A percentile compares a stretch with the other conserved stretches of the same genome.
phyloP scores from a whole-genome alignment of 2,888 invertebrate genomes.

The Adineta ricciae region DNA sequence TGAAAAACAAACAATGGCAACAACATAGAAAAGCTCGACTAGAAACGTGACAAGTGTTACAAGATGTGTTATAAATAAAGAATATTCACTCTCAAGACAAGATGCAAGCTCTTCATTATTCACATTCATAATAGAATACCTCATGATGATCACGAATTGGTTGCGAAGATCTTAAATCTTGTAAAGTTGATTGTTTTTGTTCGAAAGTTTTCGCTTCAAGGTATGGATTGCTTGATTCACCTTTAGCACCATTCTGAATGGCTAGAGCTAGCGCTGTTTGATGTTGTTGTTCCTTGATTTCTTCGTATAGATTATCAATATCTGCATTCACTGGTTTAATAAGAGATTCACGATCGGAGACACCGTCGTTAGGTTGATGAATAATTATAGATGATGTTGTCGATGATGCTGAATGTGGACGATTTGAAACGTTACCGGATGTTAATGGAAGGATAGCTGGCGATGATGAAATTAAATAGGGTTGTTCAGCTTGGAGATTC shows the following conservation, averaged over 20 bases:
- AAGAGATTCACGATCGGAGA: not conserved
- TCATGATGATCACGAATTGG: not conserved
- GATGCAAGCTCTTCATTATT: not conserved
- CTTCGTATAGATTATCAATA: slow-evolving; percentile 11
- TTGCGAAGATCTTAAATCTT: not conserved
- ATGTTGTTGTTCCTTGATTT: slow-evolving; percentile 14
- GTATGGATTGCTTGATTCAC: not conserved
- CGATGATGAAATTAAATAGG: not conserved
- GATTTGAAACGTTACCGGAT: not conserved
- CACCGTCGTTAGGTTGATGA: not conserved
- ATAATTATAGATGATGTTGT: not conserved
- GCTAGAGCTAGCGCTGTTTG: not conserved
- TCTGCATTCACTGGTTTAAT: not conserved
- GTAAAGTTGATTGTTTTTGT: not conserved
- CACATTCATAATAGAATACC: slow-evolving; percentile 20
- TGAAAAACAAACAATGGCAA: not conserved
- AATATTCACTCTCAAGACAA: not conserved
- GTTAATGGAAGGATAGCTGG: not conserved
- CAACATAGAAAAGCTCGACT: not conserved
- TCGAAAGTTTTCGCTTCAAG: slow-evolving; percentile 10
- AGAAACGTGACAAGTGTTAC: not conserved
- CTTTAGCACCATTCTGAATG: not conserved
- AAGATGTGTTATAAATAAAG: not conserved
- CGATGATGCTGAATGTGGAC: slow-evolving; percentile 7
- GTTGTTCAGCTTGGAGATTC: not conserved